phyloP scores from a whole-genome alignment of 2,888 invertebrate species.

The Himalopsyche anomala region DNA sequence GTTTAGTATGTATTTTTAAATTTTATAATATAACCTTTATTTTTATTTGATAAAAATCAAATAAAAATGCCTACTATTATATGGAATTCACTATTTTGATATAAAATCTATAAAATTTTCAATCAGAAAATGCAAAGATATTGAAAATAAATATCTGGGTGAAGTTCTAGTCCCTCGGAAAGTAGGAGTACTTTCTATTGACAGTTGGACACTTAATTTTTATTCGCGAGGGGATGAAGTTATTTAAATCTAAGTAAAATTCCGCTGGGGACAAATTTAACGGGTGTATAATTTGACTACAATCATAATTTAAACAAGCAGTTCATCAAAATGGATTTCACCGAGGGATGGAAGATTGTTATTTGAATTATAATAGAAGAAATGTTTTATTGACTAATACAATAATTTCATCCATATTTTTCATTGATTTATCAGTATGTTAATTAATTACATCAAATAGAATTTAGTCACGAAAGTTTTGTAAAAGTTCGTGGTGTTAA shows the following conservation, averaged over 20 bases:
- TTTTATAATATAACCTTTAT: too few relatives aligned
- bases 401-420: too few relatives aligned
- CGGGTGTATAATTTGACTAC: slow-evolving; percentile 58
- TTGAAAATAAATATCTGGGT: background rate
- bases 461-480: too few relatives aligned
- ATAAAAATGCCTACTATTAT: too few relatives aligned
- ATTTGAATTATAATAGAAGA: background rate
- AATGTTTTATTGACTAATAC: background rate
- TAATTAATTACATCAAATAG: too few relatives aligned
- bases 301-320: slow-evolving; percentile 57
- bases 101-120: too few relatives aligned
- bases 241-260: slow-evolving; percentile 63
- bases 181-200: slow-evolving; percentile 55
- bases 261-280: slow-evolving; percentile 51
- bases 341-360: background rate
- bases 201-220: slow-evolving; percentile 65
- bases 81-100: too few relatives aligned
- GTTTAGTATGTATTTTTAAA: too few relatives aligned
- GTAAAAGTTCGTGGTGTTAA: too few relatives aligned
- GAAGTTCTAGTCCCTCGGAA: background rate
- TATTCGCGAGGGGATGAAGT: slow-evolving; percentile 64
- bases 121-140: background rate
- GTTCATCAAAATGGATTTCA: slow-evolving; percentile 52
- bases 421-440: too few relatives aligned
- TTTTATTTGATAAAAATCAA: too few relatives aligned